These are phyloP conservation scores for Nesoenas mayeri DNA, from an alignment of 2,113 vertebrate species.

Conservation along the genomic window DNA sequence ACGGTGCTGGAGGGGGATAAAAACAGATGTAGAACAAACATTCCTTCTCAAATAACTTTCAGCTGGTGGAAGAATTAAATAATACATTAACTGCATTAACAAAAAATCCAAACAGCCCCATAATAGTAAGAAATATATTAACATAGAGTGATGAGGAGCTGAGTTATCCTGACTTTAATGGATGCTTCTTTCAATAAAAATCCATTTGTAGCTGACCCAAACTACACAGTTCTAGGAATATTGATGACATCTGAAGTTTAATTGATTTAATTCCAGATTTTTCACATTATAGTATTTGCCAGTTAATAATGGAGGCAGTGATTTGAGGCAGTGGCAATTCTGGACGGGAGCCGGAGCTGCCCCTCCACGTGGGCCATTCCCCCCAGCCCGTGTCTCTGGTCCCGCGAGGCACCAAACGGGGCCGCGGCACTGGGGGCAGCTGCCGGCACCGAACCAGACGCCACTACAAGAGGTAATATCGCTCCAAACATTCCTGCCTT, in stretches of 20 bases:
- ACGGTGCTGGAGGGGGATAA: background rate
- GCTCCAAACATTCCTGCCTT: background rate
- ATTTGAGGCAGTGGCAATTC: rapidly evolving
- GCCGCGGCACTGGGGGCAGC: rapidly evolving
- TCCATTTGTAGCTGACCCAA: background rate
- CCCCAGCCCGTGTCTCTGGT: background rate
- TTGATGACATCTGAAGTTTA: rapidly evolving
- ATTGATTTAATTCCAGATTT: background rate
- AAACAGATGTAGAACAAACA: background rate
- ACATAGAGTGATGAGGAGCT: background rate
- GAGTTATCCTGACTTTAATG: background rate
- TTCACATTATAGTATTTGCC: background rate
- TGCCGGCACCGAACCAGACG: background rate
- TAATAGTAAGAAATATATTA: background rate
- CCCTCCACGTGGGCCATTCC: rapidly evolving
- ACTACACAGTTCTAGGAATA: background rate
- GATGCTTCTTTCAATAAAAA: background rate
- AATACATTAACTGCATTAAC: background rate
- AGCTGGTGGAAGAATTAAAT: background rate
- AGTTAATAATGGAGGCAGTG: background rate
- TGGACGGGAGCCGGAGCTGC: background rate
- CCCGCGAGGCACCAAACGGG: background rate
- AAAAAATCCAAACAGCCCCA: rapidly evolving
- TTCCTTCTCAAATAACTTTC: background rate
- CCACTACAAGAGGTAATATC: rapidly evolving